Conservation (phyloP, 2,797 vertebrate genomes). For the Alosa sapidissima region DNA sequence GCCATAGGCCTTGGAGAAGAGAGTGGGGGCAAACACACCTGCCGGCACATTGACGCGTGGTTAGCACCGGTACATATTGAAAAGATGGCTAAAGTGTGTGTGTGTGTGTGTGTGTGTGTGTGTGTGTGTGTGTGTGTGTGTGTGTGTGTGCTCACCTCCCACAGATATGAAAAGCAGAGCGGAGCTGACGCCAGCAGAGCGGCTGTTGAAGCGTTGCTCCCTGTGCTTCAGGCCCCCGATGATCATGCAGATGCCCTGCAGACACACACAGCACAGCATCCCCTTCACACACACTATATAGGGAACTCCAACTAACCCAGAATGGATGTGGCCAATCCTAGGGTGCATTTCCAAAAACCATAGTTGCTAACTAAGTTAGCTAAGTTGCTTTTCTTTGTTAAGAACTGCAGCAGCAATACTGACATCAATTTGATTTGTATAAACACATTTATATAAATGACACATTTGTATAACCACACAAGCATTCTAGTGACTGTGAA, state of each 20-base stretch:
- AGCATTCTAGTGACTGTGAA: no score
- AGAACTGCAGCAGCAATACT: no score
- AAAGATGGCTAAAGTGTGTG: neutral
- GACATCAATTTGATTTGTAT: no score
- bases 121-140: neutral
- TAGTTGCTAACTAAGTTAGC: no score
- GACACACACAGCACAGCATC: neutral
- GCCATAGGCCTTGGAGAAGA: conserved; percentile 89
- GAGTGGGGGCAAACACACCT: conserved; percentile 89
- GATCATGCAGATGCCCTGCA: conserved; percentile 89
- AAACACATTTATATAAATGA: no score
- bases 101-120: neutral
- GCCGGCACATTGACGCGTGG: neutral
- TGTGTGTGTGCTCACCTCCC: conserved; percentile 74
- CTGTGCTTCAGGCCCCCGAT: conserved; percentile 86
- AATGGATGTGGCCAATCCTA: no score
- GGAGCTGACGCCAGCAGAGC: conserved; percentile 85
- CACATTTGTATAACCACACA: no score
- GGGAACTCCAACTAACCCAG: no score
- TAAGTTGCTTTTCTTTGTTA: no score
- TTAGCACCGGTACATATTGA: neutral
- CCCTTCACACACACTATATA: no score
- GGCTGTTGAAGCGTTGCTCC: conserved; percentile 88
- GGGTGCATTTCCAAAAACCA: no score
- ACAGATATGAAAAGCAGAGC: conserved; percentile 88